Evolutionary conservation across 2,113 vertebrate genomes (phyloP).

Genomic region (Connochaetes taurinus): DNA sequence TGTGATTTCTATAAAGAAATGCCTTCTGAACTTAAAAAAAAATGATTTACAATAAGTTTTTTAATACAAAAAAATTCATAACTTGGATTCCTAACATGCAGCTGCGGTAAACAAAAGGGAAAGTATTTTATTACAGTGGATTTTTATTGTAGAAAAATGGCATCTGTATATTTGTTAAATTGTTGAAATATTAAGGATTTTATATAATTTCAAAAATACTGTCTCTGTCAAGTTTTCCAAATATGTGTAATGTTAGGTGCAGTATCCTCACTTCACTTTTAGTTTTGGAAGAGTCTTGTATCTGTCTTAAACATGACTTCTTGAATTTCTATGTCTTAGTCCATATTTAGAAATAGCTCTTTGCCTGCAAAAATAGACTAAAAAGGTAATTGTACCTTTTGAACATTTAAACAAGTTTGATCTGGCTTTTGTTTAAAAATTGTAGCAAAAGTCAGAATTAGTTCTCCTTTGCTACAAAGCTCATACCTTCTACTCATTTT

Average conservation of each 20-base stretch:
- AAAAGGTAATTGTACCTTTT: not conserved
- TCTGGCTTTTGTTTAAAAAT: conserved; percentile 28
- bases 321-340: conserved; percentile 8
- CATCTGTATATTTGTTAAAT: not conserved
- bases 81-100: not conserved
- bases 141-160: not conserved
- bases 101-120: not conserved
- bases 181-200: conserved; percentile 13
- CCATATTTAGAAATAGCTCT: conserved; percentile 22
- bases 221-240: not conserved
- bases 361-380: conserved; percentile 21
- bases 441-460: not conserved
- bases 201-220: not conserved
- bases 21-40: not conserved
- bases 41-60: not conserved
- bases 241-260: not conserved
- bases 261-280: not conserved
- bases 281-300: conserved; percentile 4
- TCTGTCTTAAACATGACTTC: not conserved
- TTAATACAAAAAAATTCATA: not conserved
- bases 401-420: conserved; percentile 12
- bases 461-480: not conserved
- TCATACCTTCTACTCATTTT: not conserved
- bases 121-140: not conserved
- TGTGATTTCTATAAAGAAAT: not conserved